Evolutionary conservation across 2,888 invertebrate genomes (phyloP), one percentile per base, ranked within the genome.

Genomic region (Lymantria monacha): DNA sequence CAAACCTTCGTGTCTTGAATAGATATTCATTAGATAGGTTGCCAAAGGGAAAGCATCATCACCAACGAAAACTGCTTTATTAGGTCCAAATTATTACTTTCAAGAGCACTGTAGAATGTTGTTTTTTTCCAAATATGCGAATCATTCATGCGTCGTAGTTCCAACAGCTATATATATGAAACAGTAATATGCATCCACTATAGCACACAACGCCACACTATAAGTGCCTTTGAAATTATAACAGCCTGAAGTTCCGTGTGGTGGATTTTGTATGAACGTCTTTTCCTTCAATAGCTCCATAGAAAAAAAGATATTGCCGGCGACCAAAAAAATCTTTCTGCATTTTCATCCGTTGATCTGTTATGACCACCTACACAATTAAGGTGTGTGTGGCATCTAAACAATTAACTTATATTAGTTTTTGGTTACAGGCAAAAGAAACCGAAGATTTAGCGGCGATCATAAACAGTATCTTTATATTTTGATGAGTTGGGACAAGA

Each of bases 281-380:
- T 42, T 61, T 64, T 12, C 61, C 61, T 46, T 60, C 61, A 11
- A 61, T 37, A 10, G 37, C 37, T 44, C 70, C 72, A 53, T 55
- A 64, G 53, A 68, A 66, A 56, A 53, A 57, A 60, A 67, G 69
- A 63, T 72, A 74, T 59, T 72, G 63, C 69, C 71, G 71, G 59
- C 61, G 58, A 53, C 60, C 59, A 51, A 59, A 59, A 70, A 71
- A 72, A 51, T 61, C 61, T 33, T 66, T 61, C 47, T 62, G 61
- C 56, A 70, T 66, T 54, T 63, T 61, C 52, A 42, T 61, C 67
- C 66, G 70, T 64, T 71, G 61, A 55, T 66, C 57, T 61, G 33
- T 55, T 33, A 33, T 9, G n/a, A n/a, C n/a, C n/a, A n/a, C n/a
- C n/a, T n/a, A n/a, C n/a, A n/a, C n/a, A 7, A 9, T 8, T 8